A percentile compares a stretch with the other conserved stretches of the same genome.
Evolutionary conservation across 2,888 invertebrate species (phyloP).

Genomic region (Orchesellides sinensis): DNA sequence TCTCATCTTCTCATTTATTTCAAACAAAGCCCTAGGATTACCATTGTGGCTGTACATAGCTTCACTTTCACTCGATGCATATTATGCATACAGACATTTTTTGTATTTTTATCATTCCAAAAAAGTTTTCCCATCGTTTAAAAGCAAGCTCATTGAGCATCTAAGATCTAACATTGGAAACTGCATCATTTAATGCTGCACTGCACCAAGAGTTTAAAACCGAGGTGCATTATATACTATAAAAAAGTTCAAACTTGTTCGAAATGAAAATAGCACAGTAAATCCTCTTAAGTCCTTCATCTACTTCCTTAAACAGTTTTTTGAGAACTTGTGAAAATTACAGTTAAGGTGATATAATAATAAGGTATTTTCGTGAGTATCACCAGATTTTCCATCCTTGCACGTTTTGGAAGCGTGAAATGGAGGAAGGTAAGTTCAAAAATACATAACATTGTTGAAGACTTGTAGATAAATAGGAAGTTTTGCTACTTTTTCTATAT

Average conservation of each 20-base stretch:
- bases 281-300: conserved; percentile 45
- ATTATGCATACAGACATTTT: conserved; percentile 4
- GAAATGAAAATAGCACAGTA: conserved; percentile 42
- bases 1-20: conserved; percentile 49
- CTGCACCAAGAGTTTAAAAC: conserved; percentile 26
- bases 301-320: background rate
- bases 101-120: too few species aligned
- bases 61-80: conserved; percentile 20
- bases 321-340: conserved; percentile 17
- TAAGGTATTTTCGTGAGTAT: background rate
- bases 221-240: conserved; percentile 1
- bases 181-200: conserved; percentile 49
- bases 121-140: conserved; percentile 7
- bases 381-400: background rate
- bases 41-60: conserved; percentile 2
- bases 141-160: background rate
- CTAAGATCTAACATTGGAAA: background rate
- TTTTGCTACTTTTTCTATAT: background rate
- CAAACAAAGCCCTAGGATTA: conserved; percentile 50
- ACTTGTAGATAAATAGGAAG: too few species aligned
- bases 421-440: background rate
- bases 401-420: background rate
- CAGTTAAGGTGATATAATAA: conserved; percentile 10
- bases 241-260: background rate
- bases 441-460: too few species aligned